phyloP scores from a whole-genome alignment of 2,113 vertebrate genomes.

The Heterochromis multidens region DNA sequence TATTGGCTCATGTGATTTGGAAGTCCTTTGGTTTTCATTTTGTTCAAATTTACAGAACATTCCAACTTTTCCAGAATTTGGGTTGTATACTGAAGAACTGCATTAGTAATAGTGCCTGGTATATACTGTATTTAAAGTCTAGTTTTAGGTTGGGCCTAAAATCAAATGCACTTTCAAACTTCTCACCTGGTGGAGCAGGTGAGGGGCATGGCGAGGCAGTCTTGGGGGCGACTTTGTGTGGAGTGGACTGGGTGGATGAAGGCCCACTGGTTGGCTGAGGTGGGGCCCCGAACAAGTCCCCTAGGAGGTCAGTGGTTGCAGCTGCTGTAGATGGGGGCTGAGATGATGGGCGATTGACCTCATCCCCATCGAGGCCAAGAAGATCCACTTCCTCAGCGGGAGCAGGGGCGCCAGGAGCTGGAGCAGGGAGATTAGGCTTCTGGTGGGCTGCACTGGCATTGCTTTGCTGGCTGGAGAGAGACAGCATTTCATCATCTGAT shows the following conservation, averaged over 20 bases:
- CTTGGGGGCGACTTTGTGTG: slow-evolving; percentile 78
- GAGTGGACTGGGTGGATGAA: slow-evolving; percentile 88
- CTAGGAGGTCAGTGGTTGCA: slow-evolving; percentile 88
- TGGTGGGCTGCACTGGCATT: slow-evolving; percentile 78
- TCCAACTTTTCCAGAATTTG: no score
- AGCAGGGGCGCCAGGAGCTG: slow-evolving; percentile 41
- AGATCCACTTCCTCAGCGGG: slow-evolving; percentile 87
- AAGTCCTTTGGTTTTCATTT: no score
- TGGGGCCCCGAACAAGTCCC: slow-evolving; percentile 85
- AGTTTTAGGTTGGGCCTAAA: background rate
- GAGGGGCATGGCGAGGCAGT: slow-evolving; percentile 85
- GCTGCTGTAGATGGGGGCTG: slow-evolving; percentile 80
- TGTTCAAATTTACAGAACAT: no score
- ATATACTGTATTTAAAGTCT: background rate
- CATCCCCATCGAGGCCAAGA: slow-evolving; percentile 84
- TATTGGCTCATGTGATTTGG: no score
- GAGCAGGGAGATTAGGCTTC: slow-evolving; percentile 71
- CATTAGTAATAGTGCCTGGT: background rate
- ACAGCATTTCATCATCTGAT: slow-evolving; percentile 97
- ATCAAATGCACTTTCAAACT: background rate
- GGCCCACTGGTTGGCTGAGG: slow-evolving; percentile 75
- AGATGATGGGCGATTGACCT: slow-evolving; percentile 68
- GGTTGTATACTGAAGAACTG: background rate
- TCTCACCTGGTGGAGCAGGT: slow-evolving; percentile 69
- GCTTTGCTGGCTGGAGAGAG: slow-evolving; percentile 92